Evolutionary conservation across 2,888 invertebrate genomes (phyloP).

Genomic region (Holacanthella duospinosa): DNA sequence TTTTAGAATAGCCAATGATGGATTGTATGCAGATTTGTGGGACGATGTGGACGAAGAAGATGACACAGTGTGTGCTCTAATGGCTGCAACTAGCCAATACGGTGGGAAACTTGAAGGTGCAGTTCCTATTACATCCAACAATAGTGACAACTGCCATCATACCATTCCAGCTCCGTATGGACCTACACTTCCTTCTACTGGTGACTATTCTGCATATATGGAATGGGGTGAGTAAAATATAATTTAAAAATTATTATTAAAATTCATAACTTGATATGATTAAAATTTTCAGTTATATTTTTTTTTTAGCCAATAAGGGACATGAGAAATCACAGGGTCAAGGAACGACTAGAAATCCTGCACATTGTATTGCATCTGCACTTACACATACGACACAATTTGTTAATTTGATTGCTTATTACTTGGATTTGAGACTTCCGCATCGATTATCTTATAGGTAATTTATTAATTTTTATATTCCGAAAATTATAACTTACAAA

Average conservation of each 20-base stretch:
- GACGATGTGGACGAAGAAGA: conserved; percentile 38
- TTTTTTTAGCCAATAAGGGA: conserved; percentile 22
- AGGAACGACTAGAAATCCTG: conserved; percentile 46
- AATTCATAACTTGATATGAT: not conserved
- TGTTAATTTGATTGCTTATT: conserved; percentile 67
- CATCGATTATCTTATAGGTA: conserved; percentile 59
- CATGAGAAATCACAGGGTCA: conserved; percentile 18
- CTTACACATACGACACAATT: conserved; percentile 78
- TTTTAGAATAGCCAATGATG: not conserved
- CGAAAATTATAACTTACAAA: not conserved
- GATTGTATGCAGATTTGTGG: conserved; percentile 18
- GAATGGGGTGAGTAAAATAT: conserved; percentile 57
- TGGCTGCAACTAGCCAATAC: conserved; percentile 56
- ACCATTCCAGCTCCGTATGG: conserved; percentile 49
- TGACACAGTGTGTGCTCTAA: conserved; percentile 50
- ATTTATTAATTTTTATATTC: not conserved
- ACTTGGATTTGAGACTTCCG: conserved; percentile 70
- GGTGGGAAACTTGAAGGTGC: conserved; percentile 19
- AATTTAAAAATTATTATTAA: not conserved
- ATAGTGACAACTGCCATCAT: conserved; percentile 35
- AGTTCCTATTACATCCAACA: conserved; percentile 6
- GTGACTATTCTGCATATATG: conserved; percentile 68
- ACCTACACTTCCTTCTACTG: conserved; percentile 71
- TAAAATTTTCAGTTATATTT: not conserved
- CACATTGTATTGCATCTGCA: conserved; percentile 65